These are phyloP conservation scores for Branchinecta lindahli DNA, from an alignment of 1,140 invertebrate genomes.

Conservation along the genomic window DNA sequence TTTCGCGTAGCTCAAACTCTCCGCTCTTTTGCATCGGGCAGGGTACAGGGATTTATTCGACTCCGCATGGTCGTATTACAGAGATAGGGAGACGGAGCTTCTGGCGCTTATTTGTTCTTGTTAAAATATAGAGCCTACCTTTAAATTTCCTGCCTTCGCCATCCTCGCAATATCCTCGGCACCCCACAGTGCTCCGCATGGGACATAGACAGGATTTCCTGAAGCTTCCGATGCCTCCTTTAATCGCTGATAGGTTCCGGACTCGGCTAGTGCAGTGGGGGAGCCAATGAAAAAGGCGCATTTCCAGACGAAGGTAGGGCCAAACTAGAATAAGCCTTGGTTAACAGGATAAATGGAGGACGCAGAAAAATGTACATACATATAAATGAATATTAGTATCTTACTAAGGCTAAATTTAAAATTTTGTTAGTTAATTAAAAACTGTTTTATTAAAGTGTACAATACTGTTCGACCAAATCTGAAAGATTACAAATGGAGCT, in stretches of 20 bases:
- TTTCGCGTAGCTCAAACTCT: no score
- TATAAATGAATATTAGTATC: no score
- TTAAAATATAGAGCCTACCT: conserved; percentile 29
- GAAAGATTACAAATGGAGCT: no score
- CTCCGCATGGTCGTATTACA: no score
- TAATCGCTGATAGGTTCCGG: conserved; percentile 27
- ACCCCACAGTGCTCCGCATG: conserved; percentile 46
- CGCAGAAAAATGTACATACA: conserved; percentile 30
- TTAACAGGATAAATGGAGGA: conserved; percentile 27
- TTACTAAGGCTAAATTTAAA: no score
- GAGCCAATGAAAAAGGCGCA: conserved; percentile 35
- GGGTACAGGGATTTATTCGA: no score
- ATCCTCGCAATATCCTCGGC: conserved; percentile 43
- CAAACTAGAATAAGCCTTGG: conserved; percentile 21
- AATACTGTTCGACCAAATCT: no score
- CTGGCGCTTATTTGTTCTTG: no score
- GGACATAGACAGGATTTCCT: conserved; percentile 37
- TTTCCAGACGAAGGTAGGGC: conserved; percentile 17
- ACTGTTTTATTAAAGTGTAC: no score
- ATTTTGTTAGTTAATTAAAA: no score
- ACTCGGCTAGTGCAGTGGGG: conserved; percentile 39
- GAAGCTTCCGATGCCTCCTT: conserved; percentile 28
- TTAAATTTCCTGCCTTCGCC: conserved; percentile 40
- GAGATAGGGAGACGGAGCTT: no score
- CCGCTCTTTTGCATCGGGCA: no score